Base-by-base conservation (phyloP, 2,113 vertebrate genomes). In the Zeus faber region DNA sequence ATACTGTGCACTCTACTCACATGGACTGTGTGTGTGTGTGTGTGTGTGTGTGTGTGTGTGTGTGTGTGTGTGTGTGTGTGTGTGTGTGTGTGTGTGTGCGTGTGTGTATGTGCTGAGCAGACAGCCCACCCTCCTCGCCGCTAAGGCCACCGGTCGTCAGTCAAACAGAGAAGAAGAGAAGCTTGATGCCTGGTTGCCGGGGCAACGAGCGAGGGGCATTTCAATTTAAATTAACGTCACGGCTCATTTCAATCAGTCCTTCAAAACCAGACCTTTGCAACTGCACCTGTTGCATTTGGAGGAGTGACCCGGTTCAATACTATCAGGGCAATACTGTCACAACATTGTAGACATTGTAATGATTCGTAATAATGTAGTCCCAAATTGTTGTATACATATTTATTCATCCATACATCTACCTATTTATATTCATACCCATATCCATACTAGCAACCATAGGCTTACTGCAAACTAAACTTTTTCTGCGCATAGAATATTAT, bases 161-260 rank as follows among this genome's bases (percentile, higher is more conserved):
- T 48, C 56, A 43, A 63, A 56, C 44, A 46, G 55, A 54, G 49
- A n/a, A n/a, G n/a, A n/a, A 3, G 51, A 74, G 53, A 47, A 72
- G 62, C 53, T 62, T 79, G 74, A 83, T 79, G 83, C 72, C 83
- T 80, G 48, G 88, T 86, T 87, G 78, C 88, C 39, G 55, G n/a
- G 62, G 88, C 85, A 86, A 88, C 87, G 44, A 40, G 31, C 41
- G 13, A 58, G 66, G 54, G 76, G 62, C 81, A 77, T 79, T 67
- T 83, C 80, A n/a, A n/a, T n/a, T n/a, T n/a, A n/a, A n/a, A n/a
- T n/a, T 83, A 81, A 66, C 76, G 80, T 87, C 81, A 85, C 33
- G 79, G 78, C 72, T 82, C 60, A 84, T 80, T 81, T 74, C 35
- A 78, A 67, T 69, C 5, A 46, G 57, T 55, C 74, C 67, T 77